Percentiles rank a stretch among this genome's conserved stretches.
phyloP scores from a whole-genome alignment of 2,797 vertebrate species.

The Alauda arvensis region DNA sequence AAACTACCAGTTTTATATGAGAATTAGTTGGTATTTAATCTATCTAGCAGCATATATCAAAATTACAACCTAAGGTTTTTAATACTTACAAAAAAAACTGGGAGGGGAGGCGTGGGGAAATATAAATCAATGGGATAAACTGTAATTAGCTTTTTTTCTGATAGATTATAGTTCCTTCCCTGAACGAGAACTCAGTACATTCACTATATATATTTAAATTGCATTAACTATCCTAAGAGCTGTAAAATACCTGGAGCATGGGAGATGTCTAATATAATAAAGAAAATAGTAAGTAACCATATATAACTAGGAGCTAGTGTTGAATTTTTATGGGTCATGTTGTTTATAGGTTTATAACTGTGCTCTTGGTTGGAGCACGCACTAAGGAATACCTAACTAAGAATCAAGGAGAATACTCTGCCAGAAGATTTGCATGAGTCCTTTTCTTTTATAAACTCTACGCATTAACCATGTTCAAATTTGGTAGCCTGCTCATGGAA shows the following conservation, averaged over 20 bases:
- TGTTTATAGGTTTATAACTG: constrained; percentile 30
- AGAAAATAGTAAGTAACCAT: constrained; percentile 43
- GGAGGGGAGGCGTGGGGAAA: not conserved
- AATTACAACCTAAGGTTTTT: constrained; percentile 32
- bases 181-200: not conserved
- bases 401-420: not conserved
- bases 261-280: constrained; percentile 44
- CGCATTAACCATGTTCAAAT: not conserved
- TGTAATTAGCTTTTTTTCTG: constrained; percentile 45
- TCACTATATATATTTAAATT: constrained; percentile 48
- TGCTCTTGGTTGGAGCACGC: not conserved
- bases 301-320: constrained; percentile 6
- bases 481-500: not conserved
- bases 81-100: constrained; percentile 17
- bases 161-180: constrained; percentile 9
- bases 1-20: constrained; percentile 29
- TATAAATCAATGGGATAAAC: constrained; percentile 47
- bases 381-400: constrained; percentile 4
- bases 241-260: constrained; percentile 43
- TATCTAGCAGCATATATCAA: constrained; percentile 31
- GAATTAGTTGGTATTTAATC: constrained; percentile 48
- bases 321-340: constrained; percentile 34
- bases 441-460: not conserved
- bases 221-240: constrained; percentile 35
- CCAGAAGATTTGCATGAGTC: not conserved